Base-by-base conservation (phyloP, 2,888 invertebrate species). In the Ophion slaviceki region DNA sequence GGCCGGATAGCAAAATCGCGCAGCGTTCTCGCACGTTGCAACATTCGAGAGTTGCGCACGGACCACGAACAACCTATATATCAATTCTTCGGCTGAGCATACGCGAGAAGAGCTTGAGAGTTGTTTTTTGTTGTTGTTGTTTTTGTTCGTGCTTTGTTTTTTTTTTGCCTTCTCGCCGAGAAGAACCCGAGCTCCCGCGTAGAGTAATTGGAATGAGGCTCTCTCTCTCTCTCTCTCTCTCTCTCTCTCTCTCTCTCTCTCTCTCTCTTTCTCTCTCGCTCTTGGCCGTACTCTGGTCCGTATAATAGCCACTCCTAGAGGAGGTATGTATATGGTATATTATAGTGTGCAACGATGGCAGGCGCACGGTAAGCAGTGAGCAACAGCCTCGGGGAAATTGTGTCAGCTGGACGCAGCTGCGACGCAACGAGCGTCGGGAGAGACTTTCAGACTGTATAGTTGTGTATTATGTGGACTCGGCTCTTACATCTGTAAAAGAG, bases 331-430 rank as follows among this genome's bases (percentile, higher is more conserved):
- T 36, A 14, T n/a, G 32, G 28, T 62, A 45, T 57, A 66, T 79
- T 71, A 61, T 53, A 57, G 72, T 72, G 66, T 70, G 75, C 70
- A 75, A 74, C 72, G 74, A 75, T 62, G 62, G 74, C 53, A 67
- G 67, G 67, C 57, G 40, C 75, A 32, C 61, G 61, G 77, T 70
- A 36, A 71, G 62, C 66, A 78, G 81, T 68, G 36, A 80, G 59
- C 79, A 75, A 62, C 82, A 85, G 79, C 85, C 85, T 79, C 85
- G 82, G 71, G 84, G 80, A 84, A 86, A 86, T 84, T 84, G 84
- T 82, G 84, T 86, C 86, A 86, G 86, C 86, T 86, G 86, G 79
- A 86, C 84, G 86, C 86, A 86, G 86, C 86, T 86, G 86, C 86
- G 84, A 72, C 82, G 84, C 86, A 82, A 76, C 78, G 75, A 85